These are phyloP conservation scores for Drosophila differens DNA, from an alignment of 2,888 invertebrate genomes.

Conservation along the genomic window DNA sequence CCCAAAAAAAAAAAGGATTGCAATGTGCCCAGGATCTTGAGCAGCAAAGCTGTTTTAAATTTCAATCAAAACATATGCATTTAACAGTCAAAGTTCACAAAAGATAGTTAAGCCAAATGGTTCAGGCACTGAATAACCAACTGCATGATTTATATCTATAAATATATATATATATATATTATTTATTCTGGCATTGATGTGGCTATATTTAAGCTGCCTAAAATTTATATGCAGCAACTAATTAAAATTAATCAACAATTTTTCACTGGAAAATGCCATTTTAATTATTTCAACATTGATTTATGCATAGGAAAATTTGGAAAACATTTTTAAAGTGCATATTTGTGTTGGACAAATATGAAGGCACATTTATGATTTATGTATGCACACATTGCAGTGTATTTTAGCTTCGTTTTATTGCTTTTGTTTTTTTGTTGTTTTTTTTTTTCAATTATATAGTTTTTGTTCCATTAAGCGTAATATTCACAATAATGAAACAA, in stretches of 20 bases:
- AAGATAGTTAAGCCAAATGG: not conserved
- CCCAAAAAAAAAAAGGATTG: not conserved
- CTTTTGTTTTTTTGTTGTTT: not conserved
- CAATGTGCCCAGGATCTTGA: not conserved
- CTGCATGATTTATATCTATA: not conserved
- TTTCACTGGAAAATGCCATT: not conserved
- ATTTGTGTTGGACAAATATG: no score
- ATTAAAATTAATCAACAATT: not conserved
- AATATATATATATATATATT: not conserved
- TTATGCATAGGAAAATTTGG: not conserved
- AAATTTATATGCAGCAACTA: not conserved
- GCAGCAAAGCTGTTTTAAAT: not conserved
- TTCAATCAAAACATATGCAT: not conserved
- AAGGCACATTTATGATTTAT: not conserved
- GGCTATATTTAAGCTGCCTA: not conserved
- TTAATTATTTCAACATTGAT: conserved; percentile 7
- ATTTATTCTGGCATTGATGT: not conserved
- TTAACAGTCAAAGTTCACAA: not conserved
- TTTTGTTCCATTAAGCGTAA: conserved; percentile 46
- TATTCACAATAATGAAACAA: conserved; percentile 41
- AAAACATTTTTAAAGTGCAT: not conserved
- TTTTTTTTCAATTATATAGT: conserved; percentile 42
- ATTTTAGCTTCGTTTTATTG: conserved; percentile 19
- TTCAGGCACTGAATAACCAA: not conserved
- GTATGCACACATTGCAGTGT: conserved; percentile 21